Conservation (phyloP, 2,888 invertebrate species). For the Endotricha flammealis region DNA sequence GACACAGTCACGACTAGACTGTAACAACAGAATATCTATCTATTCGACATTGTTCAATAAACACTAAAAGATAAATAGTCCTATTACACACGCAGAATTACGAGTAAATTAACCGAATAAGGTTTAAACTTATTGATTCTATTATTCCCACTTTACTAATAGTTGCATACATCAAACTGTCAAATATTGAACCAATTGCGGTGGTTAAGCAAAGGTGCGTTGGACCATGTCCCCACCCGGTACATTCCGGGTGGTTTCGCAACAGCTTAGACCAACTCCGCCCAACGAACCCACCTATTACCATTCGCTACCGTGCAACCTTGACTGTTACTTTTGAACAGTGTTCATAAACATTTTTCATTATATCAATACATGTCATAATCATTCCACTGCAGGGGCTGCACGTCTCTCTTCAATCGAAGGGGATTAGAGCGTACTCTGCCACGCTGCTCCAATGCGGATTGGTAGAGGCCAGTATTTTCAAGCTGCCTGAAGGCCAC, state of each 20-base stretch:
- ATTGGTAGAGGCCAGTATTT: too few relatives aligned
- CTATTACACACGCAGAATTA: constrained; percentile 23
- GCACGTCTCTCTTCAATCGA: too few relatives aligned
- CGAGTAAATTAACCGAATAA: constrained; percentile 31
- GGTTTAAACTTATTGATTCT: constrained; percentile 40
- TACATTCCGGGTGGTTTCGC: constrained; percentile 58
- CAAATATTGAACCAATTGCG: constrained; percentile 68
- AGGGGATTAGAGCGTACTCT: too few relatives aligned
- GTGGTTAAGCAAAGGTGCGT: constrained; percentile 56
- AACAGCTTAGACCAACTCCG: constrained; percentile 51
- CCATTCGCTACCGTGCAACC: constrained; percentile 68
- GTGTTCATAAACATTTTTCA: too few relatives aligned
- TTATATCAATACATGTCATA: too few relatives aligned
- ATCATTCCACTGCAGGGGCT: too few relatives aligned
- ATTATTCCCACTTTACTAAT: constrained; percentile 33
- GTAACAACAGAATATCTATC: too few relatives aligned
- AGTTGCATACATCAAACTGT: constrained; percentile 67
- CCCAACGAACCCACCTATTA: constrained; percentile 68
- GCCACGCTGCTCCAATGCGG: too few relatives aligned
- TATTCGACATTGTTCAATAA: too few relatives aligned
- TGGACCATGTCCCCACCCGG: constrained; percentile 56
- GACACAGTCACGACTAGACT: too few relatives aligned
- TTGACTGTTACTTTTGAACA: constrained; percentile 64
- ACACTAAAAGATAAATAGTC: too few relatives aligned
- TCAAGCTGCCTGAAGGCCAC: too few relatives aligned